Evolutionary conservation across 2,888 invertebrate species (phyloP).

Genomic region (Koerneria pararmatus): DNA sequence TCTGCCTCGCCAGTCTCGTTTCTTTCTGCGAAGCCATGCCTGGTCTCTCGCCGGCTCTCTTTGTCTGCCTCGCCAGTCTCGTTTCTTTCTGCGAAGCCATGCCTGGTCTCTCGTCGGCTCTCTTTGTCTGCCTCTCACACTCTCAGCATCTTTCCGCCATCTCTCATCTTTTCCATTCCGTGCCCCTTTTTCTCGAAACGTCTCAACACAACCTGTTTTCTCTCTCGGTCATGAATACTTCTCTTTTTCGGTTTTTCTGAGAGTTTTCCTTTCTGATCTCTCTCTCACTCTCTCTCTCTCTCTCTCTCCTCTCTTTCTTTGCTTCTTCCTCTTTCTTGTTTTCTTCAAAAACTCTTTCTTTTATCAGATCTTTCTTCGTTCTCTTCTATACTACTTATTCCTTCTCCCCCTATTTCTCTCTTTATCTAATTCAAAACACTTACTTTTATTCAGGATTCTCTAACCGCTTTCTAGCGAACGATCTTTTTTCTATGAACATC

Average conservation of each 20-base stretch:
- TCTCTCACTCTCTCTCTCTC: neutral
- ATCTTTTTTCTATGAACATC: no score
- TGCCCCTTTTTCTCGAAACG: conserved; percentile 13
- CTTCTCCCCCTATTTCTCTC: conserved; percentile 3
- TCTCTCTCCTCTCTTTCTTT: neutral
- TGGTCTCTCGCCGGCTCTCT: no score
- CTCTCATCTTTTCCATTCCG: neutral
- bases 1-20: no score
- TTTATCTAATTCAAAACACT: neutral
- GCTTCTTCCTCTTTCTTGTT: neutral
- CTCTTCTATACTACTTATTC: conserved; percentile 1
- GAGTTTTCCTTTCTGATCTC: neutral
- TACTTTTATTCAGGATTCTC: no score
- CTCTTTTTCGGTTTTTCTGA: neutral
- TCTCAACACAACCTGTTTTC: conserved; percentile 11
- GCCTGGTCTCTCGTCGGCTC: neutral
- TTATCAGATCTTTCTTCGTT: no score
- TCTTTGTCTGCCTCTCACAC: no score
- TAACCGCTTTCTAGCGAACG: no score
- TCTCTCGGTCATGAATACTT: conserved; percentile 6
- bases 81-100: conserved; percentile 5
- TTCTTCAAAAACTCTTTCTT: neutral
- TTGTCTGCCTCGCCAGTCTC: no score
- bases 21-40: no score
- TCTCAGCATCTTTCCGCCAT: neutral